phyloP scores from a whole-genome alignment of 2,113 vertebrate species.

The Nycticebus coucang region DNA sequence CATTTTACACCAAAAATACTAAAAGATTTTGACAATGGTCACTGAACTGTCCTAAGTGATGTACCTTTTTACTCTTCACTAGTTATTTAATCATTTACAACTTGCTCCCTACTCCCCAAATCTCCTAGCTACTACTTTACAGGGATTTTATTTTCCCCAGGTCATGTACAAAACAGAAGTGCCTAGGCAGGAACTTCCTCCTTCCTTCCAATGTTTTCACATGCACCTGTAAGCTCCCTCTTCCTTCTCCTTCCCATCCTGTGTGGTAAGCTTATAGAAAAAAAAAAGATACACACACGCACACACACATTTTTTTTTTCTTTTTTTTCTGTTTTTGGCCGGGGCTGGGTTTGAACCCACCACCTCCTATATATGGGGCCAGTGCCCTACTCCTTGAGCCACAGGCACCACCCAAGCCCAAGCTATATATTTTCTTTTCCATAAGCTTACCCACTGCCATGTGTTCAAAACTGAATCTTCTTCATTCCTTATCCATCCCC shows the following conservation, averaged over 20 bases:
- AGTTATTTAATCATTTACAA: not conserved
- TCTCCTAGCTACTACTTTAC: not conserved
- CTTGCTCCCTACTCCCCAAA: not conserved
- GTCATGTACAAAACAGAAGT: not conserved
- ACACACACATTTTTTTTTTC: too few relatives aligned
- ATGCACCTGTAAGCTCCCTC: rapidly evolving
- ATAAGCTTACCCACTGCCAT: not conserved
- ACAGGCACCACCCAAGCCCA: too few relatives aligned
- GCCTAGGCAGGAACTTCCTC: not conserved
- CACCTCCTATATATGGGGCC: too few relatives aligned
- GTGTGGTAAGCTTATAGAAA: too few relatives aligned
- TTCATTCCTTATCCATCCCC: not conserved
- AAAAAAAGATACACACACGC: too few relatives aligned
- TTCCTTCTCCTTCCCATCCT: not conserved
- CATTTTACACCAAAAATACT: not conserved
- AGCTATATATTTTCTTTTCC: not conserved
- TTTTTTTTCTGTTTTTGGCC: too few relatives aligned
- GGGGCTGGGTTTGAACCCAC: too few relatives aligned
- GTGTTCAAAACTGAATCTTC: not conserved
- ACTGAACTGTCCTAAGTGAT: not conserved
- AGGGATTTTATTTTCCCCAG: not conserved
- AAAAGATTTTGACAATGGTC: not conserved
- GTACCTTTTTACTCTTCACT: not conserved
- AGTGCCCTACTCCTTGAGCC: too few relatives aligned
- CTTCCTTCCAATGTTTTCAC: not conserved